phyloP scores from a whole-genome alignment of 2,113 vertebrate genomes.

The Podarcis cretensis region DNA sequence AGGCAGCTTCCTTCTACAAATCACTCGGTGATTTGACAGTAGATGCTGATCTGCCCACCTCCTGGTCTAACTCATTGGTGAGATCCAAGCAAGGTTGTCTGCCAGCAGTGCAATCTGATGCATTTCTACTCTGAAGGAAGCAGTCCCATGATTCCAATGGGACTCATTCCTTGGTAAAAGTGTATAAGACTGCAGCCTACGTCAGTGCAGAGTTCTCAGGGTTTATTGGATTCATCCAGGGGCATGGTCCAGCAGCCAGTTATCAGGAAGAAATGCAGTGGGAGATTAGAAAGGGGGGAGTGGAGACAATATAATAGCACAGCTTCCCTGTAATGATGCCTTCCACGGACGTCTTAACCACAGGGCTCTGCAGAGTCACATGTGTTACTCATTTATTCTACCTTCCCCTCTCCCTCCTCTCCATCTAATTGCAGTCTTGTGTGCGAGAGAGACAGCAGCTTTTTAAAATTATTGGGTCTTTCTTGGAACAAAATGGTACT shows the following conservation, averaged over 20 bases:
- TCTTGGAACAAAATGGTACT: slow-evolving; percentile 1
- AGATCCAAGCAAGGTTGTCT: background rate
- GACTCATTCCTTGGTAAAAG: background rate
- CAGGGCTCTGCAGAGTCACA: slow-evolving; percentile 35
- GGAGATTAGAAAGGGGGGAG: slow-evolving; percentile 42
- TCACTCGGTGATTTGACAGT: background rate
- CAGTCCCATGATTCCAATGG: background rate
- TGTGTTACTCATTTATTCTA: slow-evolving; percentile 26
- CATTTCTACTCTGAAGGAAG: background rate
- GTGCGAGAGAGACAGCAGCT: slow-evolving; percentile 22
- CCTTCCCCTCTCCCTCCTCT: slow-evolving; percentile 32
- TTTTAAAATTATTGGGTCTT: slow-evolving; percentile 25
- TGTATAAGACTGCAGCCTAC: background rate
- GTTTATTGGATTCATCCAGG: background rate
- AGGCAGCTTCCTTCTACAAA: background rate
- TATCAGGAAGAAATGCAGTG: slow-evolving; percentile 24
- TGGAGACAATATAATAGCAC: slow-evolving; percentile 37
- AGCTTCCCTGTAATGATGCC: slow-evolving; percentile 29
- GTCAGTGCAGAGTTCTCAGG: background rate
- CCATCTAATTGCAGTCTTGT: slow-evolving; percentile 49
- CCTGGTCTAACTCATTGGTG: background rate
- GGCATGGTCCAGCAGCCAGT: background rate
- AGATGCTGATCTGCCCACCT: background rate
- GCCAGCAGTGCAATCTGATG: background rate
- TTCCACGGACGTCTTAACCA: slow-evolving; percentile 44